Evolutionary conservation across 35 echinoderm and acorn worm genomes (phyloP), one percentile per base, ranked within the genome.

Genomic region (Amphiura filiformis): DNA sequence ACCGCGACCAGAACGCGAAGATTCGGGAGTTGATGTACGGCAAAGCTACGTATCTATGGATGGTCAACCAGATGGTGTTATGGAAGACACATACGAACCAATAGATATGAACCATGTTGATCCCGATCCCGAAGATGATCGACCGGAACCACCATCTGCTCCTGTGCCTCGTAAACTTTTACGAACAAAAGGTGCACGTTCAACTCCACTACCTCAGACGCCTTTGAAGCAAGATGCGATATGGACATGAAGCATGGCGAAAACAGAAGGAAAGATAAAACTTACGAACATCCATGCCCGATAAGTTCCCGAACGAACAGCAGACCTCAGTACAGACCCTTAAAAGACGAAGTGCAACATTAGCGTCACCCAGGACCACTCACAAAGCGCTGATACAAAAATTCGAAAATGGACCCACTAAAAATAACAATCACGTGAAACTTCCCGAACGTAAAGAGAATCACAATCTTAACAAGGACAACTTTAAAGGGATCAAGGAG

Each of bases 381-480:
- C 61, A 70, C 26, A 70, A 70, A 70, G 61, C 61, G 3, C 61
- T 70, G 17, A 70, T 70, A 70, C 61, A 70, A 70, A 70, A 70
- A n/a, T 70, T 70, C 26, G 61, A 70, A n/a, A 70, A 70, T 70
- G 61, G 61, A 13, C 61, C 61, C 7, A n/a, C 9, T 23, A 70
- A 70, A 26, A 70, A 18, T 23, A n/a, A 26, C 26, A 70, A 70
- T 30, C 61, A 70, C 26, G 26, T 13, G 28, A 70, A 30, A n/a
- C 61, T 26, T 26, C 61, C 61, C 2, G 61, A 70, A 70, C 61
- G 61, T 2, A 70, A 70, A 23, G 61, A 70, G 4, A 70, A 70
- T 70, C 61, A 26, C 61, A 70, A 70, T 23, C 15, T 70, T 2
- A 70, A 70, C 28, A 70, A 70, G 28, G 61, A 70, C 61, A 70